A percentile compares a stretch with the other conserved stretches of the same genome.
phyloP scores from a whole-genome alignment of 2,888 invertebrate genomes.

The Apantesis nais region DNA sequence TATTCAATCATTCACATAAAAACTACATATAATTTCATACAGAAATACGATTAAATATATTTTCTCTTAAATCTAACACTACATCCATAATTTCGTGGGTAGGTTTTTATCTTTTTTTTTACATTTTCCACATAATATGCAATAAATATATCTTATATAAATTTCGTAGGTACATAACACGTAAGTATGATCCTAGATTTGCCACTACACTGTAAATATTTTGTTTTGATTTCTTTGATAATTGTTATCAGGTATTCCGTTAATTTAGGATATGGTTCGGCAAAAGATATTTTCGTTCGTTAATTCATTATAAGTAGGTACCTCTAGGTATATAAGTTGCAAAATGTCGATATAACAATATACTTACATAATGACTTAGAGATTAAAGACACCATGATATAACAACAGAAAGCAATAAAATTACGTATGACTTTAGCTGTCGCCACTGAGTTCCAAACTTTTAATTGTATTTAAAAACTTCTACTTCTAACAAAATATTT shows the following conservation, averaged over 20 bases:
- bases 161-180: slow-evolving; percentile 70
- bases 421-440: slow-evolving; percentile 34
- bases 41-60: slow-evolving; percentile 86
- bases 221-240: slow-evolving; percentile 61
- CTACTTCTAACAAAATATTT: slow-evolving; percentile 29
- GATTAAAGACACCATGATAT: slow-evolving; percentile 39
- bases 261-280: slow-evolving; percentile 76
- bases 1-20: slow-evolving; percentile 83
- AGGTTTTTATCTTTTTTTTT: slow-evolving; percentile 72
- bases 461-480: slow-evolving; percentile 32
- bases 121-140: slow-evolving; percentile 78
- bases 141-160: slow-evolving; percentile 80
- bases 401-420: slow-evolving; percentile 45
- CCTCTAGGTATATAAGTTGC: slow-evolving; percentile 37
- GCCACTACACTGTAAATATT: slow-evolving; percentile 75
- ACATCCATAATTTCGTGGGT: slow-evolving; percentile 78
- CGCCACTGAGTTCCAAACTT: slow-evolving; percentile 21
- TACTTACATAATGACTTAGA: slow-evolving; percentile 39
- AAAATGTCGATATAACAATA: slow-evolving; percentile 49
- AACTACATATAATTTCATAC: slow-evolving; percentile 86
- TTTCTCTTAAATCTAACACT: slow-evolving; percentile 79
- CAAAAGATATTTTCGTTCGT: slow-evolving; percentile 36
- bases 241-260: slow-evolving; percentile 80
- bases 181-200: slow-evolving; percentile 62
- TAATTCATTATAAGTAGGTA: slow-evolving; percentile 26